A percentile compares a stretch with the other conserved stretches of the same genome.
Evolutionary conservation across 2,113 vertebrate genomes (phyloP).

Genomic region (Grammomys dolichurus): DNA sequence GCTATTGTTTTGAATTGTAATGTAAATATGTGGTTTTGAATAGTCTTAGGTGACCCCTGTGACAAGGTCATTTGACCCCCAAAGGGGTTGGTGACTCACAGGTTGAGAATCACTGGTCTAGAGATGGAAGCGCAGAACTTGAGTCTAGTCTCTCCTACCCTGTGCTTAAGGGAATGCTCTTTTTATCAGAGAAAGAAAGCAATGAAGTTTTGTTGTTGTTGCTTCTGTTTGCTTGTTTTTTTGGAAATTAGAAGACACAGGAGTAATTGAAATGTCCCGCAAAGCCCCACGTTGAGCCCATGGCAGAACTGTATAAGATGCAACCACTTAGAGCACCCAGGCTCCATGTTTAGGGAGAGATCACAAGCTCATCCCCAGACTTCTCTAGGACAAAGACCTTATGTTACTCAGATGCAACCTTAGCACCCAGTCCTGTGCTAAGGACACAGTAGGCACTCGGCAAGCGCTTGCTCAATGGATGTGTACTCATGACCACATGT

Average conservation of each 20-base stretch:
- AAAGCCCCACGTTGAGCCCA: background rate
- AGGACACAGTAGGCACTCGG: background rate
- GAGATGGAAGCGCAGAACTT: background rate
- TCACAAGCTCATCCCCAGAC: accelerated
- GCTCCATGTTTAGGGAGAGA: background rate
- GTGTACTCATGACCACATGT: background rate
- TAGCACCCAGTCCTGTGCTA: background rate
- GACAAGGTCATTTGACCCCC: no score
- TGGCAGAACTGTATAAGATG: background rate
- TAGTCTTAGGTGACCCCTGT: no score
- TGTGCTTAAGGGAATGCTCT: background rate
- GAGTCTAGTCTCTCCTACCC: background rate
- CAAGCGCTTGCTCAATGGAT: background rate
- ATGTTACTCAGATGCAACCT: background rate
- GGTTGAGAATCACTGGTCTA: background rate
- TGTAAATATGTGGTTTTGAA: no score
- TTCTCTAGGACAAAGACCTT: background rate
- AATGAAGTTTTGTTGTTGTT: background rate
- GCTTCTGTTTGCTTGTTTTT: background rate
- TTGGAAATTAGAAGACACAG: background rate
- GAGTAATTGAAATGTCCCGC: background rate
- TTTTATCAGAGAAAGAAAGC: background rate
- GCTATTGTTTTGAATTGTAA: no score
- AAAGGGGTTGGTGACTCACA: no score
- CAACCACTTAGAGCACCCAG: background rate